Evolutionary conservation across 2,888 invertebrate species (phyloP).

Genomic region (Buathra laborator): DNA sequence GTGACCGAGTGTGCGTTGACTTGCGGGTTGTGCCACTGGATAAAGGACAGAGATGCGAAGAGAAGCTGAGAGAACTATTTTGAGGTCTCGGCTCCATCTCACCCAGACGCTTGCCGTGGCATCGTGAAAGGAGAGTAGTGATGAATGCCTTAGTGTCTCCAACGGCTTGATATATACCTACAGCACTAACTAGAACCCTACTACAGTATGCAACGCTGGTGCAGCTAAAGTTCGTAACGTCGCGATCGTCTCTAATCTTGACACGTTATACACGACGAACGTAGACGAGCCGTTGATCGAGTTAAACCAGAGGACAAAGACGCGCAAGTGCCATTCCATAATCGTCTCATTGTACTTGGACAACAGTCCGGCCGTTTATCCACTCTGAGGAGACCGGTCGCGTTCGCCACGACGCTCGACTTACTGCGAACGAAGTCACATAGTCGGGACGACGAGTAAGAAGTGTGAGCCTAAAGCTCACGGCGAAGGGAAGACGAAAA

Average conservation of each 20-base stretch:
- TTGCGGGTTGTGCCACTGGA: not conserved
- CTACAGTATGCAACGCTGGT: slow-evolving; percentile 10
- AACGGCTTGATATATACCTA: not conserved
- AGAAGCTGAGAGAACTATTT: slow-evolving; percentile 70
- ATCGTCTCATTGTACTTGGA: slow-evolving; percentile 74
- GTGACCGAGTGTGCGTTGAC: slow-evolving; percentile 40
- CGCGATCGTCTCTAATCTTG: slow-evolving; percentile 57
- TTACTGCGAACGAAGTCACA: not conserved
- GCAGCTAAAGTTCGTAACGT: slow-evolving; percentile 1
- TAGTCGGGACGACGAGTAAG: not conserved
- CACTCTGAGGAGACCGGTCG: slow-evolving; percentile 61
- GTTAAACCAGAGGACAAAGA: slow-evolving; percentile 75
- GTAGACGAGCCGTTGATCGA: slow-evolving; percentile 74
- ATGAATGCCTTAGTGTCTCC: slow-evolving; percentile 30
- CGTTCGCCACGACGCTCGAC: not conserved
- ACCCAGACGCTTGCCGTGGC: slow-evolving; percentile 47
- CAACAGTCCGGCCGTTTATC: slow-evolving; percentile 75
- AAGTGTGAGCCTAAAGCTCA: not conserved
- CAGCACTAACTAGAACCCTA: slow-evolving; percentile 1
- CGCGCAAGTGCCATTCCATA: slow-evolving; percentile 70
- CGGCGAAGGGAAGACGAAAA: not conserved
- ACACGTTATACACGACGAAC: slow-evolving; percentile 61
- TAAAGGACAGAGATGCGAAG: slow-evolving; percentile 62
- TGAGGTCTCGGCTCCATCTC: slow-evolving; percentile 65
- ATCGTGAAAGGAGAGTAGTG: slow-evolving; percentile 50